Evolutionary conservation across 2,797 vertebrate genomes (phyloP), one percentile per base, ranked within the genome.

Genomic region (Siniperca scherzeri): DNA sequence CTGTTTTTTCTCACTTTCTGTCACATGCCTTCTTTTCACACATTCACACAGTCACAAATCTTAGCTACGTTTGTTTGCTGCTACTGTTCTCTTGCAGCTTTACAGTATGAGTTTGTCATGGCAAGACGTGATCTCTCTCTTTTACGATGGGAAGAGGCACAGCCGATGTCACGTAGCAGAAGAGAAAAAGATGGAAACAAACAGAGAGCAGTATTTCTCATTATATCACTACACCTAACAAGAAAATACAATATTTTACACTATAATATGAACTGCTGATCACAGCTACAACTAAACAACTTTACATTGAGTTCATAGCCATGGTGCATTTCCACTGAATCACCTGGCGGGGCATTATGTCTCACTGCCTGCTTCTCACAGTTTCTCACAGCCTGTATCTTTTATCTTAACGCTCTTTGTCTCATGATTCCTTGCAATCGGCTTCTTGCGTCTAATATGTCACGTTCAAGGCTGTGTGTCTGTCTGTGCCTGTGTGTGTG

Each of bases 381-480:
- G 33, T 77, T 87, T 89, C 74, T 81, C 80, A 79, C 69, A 61
- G 50, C n/a, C 36, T 52, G 12, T 50, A 27, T 88, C 62, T 87
- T 79, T 88, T 78, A 83, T 87, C 81, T 77, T 62, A 30, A 66
- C 30, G 1, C 59, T 83, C 65, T 84, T 76, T 78, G 77, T 85
- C 81, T 76, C 59, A 50, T 80, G 56, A 84, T 92, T 80, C 59
- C 69, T 81, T 56, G 44, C 74, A 73, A 53, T 83, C 36, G 10
- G 46, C 65, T 69, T 76, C 48, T 77, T 82, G 46, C 3, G 27
- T 61, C 68, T 77, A 76, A 87, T 78, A 69, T 84, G 75, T 59
- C 70, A 88, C 21, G 19, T 80, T 85, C 87, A 92, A 88, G 88
- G 86, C 71, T 62, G 60, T 85, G 72, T 56, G 16, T 56, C 16